A percentile compares a stretch with the other conserved stretches of the same genome.
These are phyloP conservation scores for Ptilorrhoa leucosticta DNA, from an alignment of 2,113 vertebrate species.

Conservation along the genomic window DNA sequence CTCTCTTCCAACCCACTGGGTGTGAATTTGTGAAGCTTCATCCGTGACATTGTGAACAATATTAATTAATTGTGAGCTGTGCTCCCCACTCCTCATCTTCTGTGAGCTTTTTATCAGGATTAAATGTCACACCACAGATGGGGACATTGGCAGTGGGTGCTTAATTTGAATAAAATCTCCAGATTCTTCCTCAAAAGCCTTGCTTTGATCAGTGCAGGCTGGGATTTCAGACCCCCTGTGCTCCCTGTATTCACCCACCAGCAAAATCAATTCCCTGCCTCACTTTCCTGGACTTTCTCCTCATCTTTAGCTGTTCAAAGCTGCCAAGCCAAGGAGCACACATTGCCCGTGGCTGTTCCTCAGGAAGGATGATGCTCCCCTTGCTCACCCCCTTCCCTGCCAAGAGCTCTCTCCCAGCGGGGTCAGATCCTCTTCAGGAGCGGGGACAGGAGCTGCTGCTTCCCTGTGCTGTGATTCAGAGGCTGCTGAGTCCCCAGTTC, in stretches of 20 bases:
- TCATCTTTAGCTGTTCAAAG: neutral
- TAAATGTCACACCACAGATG: conserved; percentile 26
- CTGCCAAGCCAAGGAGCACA: neutral
- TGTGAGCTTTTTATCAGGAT: neutral
- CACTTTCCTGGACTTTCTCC: neutral
- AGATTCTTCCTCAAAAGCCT: neutral
- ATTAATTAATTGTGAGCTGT: neutral
- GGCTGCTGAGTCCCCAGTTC: neutral
- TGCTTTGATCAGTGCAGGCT: neutral
- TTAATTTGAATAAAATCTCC: neutral
- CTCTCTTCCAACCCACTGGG: neutral
- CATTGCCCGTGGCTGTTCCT: neutral
- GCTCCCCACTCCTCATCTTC: neutral
- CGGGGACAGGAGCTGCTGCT: conserved; percentile 16
- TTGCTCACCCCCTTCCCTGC: conserved; percentile 35
- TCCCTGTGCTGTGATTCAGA: neutral
- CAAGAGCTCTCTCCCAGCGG: conserved; percentile 6
- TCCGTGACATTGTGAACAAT: neutral
- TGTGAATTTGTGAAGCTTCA: neutral
- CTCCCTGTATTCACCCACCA: neutral
- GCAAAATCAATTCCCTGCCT: neutral
- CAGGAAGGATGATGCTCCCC: conserved; percentile 13
- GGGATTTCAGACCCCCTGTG: neutral
- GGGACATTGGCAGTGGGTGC: neutral
- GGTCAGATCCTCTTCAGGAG: neutral